phyloP scores from a whole-genome alignment of 1,140 invertebrate genomes.

The Neodiprion pinetum region DNA sequence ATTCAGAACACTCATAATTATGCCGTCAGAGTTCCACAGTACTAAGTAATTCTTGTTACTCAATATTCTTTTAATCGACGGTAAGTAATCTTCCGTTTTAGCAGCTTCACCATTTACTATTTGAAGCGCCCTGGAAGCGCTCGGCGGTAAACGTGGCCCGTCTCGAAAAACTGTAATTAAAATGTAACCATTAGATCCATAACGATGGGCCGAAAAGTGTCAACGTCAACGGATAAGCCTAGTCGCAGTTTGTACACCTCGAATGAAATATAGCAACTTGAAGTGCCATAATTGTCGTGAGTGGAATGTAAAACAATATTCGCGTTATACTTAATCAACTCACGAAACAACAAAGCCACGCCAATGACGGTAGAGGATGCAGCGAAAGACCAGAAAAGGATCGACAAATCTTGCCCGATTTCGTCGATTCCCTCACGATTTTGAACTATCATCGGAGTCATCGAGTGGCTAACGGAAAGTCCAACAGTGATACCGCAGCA shows the following conservation, averaged over 20 bases:
- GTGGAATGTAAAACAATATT: too few relatives aligned
- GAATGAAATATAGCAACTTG: constrained; percentile 8
- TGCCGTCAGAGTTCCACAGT: constrained; percentile 71
- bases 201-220: too few relatives aligned
- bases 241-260: too few relatives aligned
- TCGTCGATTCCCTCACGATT: constrained; percentile 47
- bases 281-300: too few relatives aligned
- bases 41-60: constrained; percentile 66
- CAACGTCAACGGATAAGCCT: too few relatives aligned
- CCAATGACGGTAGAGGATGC: constrained; percentile 26
- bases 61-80: constrained; percentile 28
- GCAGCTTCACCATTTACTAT: constrained; percentile 14
- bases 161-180: too few relatives aligned
- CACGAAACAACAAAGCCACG: too few relatives aligned
- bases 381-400: constrained; percentile 59
- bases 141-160: too few relatives aligned
- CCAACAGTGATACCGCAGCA: constrained; percentile 71
- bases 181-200: too few relatives aligned
- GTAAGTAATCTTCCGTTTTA: neutral
- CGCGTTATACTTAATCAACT: too few relatives aligned
- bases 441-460: constrained; percentile 57
- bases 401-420: too few relatives aligned
- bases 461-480: too few relatives aligned
- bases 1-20: constrained; percentile 77
- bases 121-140: constrained; percentile 38